Percentiles rank a stretch among this genome's conserved stretches.
phyloP scores from a whole-genome alignment of 2,888 invertebrate genomes.

The Microctonus aethiopoides region DNA sequence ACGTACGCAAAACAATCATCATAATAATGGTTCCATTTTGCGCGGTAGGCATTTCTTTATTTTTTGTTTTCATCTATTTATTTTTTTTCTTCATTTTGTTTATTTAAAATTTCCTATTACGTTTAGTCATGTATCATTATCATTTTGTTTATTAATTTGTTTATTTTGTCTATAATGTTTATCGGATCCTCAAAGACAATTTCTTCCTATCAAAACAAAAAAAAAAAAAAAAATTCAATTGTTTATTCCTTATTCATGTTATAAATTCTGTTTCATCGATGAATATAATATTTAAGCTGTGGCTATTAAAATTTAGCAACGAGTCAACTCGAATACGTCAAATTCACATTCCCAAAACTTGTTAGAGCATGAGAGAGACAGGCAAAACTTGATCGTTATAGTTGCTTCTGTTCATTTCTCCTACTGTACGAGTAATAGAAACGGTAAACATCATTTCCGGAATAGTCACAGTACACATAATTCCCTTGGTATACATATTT shows the following conservation, averaged over 20 bases:
- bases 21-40: conserved; percentile 28
- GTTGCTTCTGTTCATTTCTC: not conserved
- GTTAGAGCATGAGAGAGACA: conserved; percentile 21
- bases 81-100: conserved; percentile 15
- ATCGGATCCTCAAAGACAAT: not conserved
- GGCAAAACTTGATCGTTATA: conserved; percentile 14
- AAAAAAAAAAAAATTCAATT: not conserved
- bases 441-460: conserved; percentile 8
- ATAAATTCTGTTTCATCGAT: not conserved
- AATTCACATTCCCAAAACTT: conserved; percentile 20
- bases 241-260: too few species aligned
- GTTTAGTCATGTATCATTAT: too few species aligned
- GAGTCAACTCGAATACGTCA: conserved; percentile 18
- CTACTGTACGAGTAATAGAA: not conserved
- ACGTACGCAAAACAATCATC: conserved; percentile 29
- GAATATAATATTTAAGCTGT: conserved; percentile 9
- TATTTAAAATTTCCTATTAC: not conserved
- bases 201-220: not conserved
- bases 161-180: not conserved
- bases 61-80: conserved; percentile 25
- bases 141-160: not conserved
- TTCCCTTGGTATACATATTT: not conserved
- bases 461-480: not conserved
- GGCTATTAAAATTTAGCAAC: conserved; percentile 11
- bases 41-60: conserved; percentile 35